Base-by-base conservation (phyloP, 2,797 vertebrate genomes). In the Cetoscarus ocellatus region DNA sequence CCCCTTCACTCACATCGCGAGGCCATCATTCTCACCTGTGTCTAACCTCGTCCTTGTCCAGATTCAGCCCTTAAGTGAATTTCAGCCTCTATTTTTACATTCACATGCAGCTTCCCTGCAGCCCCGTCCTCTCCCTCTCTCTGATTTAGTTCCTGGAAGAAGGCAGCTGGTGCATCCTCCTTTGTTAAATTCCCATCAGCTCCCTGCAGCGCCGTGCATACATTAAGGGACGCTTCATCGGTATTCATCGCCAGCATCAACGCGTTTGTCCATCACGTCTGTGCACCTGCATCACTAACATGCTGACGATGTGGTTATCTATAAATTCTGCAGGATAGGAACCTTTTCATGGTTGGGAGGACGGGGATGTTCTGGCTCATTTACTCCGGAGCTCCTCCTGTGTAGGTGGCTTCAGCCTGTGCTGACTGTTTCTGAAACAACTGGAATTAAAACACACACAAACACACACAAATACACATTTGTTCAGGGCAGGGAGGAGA, bases 151-250 rank as follows among this genome's bases (percentile, higher is more conserved):
- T 55, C 19, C 51, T 60, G 48, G 68, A 35, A 56, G 51, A 54
- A 65, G 66, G 51, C 59, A 68, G 66, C 57, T 50, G 49, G 57
- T 57, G 47, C 35, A n/a, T 38, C 19, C 56, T 7, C 44, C 52
- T 59, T 73, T 66, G 61, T 69, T 61, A 48, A 71, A 67, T 67
- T 72, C 18, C 39, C 15, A 51, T 76, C 76, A 67, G 18, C 61
- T 44, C 4, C 50, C 51, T 43, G 13, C 60, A 27, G 44, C 42
- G 64, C 50, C 27, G 51, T 5, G 6, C 67, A 10, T 61, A 27
- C 44, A 42, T 62, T 80, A 11, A 52, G 19, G 35, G 15, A 13
- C 42, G 5, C 1, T 17, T 61, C 70, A 65, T 78, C 27, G 66
- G 53, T 73, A 75, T 80, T 75, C 39, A 57, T 57, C 45, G 12